phyloP scores from a whole-genome alignment of 2,797 vertebrate species.

The Eurystomus glaucurus region DNA sequence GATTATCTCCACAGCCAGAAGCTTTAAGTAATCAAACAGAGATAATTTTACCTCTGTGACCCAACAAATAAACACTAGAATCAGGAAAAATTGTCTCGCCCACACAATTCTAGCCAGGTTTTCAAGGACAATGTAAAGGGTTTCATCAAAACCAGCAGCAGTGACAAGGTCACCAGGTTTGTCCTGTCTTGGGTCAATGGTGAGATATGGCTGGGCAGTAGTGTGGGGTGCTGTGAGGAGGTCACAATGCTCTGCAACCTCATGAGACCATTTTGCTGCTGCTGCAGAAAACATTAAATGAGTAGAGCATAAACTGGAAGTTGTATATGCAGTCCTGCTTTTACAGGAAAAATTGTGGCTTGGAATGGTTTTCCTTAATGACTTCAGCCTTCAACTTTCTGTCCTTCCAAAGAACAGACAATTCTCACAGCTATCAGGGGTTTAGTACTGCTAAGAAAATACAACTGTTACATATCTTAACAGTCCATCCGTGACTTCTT shows the following conservation, averaged over 20 bases:
- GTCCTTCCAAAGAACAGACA: not conserved
- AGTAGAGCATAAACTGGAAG: not conserved
- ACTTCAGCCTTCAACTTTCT: conserved; percentile 44
- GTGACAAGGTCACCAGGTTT: not conserved
- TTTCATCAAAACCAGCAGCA: not conserved
- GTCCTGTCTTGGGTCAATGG: not conserved
- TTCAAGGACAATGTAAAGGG: conserved; percentile 13
- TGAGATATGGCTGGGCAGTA: fast-evolving
- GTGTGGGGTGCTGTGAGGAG: not conserved
- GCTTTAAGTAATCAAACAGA: conserved; percentile 72
- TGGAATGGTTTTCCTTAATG: not conserved
- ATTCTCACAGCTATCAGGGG: not conserved
- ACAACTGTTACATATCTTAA: not conserved
- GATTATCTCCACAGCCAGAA: conserved; percentile 64
- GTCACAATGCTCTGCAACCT: fast-evolving
- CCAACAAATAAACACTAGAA: conserved; percentile 51
- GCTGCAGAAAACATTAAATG: not conserved
- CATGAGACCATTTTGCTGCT: not conserved
- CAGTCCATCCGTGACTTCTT: not conserved
- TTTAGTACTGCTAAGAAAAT: not conserved
- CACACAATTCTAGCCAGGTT: not conserved
- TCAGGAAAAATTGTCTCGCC: conserved; percentile 4
- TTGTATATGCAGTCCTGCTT: not conserved
- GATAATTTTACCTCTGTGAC: conserved; percentile 66
- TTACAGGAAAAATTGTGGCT: conserved; percentile 31